Base-by-base conservation (phyloP, 2,888 invertebrate genomes). In the Villa cingulata region DNA sequence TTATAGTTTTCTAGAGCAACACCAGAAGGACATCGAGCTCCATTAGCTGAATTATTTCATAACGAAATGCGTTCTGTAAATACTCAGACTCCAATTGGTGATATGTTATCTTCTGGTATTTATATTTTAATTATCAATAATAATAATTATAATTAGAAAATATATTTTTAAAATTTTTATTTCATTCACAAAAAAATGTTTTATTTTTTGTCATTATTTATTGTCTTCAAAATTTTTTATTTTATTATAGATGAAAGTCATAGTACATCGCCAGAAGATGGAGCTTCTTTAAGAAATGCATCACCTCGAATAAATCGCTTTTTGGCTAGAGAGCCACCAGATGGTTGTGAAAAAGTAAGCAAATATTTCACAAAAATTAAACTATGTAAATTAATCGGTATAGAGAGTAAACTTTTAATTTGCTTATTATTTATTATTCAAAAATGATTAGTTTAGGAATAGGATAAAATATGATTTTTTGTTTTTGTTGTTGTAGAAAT, bases 241-340 rank as follows among this genome's bases (percentile, higher is more conserved):
- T n/a, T n/a, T n/a, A 23, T 23, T 6, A 29, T 68, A 82, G 83
- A 81, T 59, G 81, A 81, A 52, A 83, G 83, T 63, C 80, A 81
- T 50, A 81, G 82, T 59, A 83, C 84, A 42, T 83, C 83, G 51
- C 84, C 84, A 17, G 84, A 84, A 61, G 77, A 81, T 53, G 83
- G 83, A 57, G 74, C 77, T 49, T 76, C 77, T 56, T 72, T 81
- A 53, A 63, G 72, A 50, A 85, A 84, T 46, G 83, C 86, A 50
- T 88, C 88, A 52, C 88, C 88, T 37, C 83, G 85, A 66, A 86
- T 87, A 63, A 86, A 87, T 68, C 78, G 81, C 62, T 87, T 87
- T 69, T 74, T 88, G 62, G 86, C 87, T 37, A 74, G 89, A 45
- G 87, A 87, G 69, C 89, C 89, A 44, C 89, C 89, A 20, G 88